Percentiles rank a stretch among this genome's conserved stretches.
Conservation (phyloP, 2,113 vertebrate genomes). For the Gymnobelideus leadbeateri region DNA sequence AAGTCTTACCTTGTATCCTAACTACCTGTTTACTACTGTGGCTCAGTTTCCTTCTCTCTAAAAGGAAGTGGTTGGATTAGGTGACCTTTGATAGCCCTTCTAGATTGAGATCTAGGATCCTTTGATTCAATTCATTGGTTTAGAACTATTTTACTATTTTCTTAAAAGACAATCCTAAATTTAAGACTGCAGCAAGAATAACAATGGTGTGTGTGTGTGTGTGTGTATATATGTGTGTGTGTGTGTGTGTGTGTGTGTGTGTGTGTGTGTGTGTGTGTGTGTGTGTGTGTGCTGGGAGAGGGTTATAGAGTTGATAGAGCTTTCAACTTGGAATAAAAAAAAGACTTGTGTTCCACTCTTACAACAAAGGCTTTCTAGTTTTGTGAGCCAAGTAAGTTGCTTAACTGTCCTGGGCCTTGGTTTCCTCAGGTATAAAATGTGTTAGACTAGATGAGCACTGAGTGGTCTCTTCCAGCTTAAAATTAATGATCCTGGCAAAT, state of each 20-base stretch:
- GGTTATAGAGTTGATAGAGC: not conserved
- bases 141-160: not conserved
- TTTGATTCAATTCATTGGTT: not conserved
- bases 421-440: not conserved
- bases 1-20: not conserved
- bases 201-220: not conserved
- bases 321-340: not conserved
- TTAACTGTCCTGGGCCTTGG: not conserved
- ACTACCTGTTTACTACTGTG: not conserved
- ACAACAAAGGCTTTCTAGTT: not conserved
- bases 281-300: too few species aligned
- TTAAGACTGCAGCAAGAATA: not conserved
- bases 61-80: not conserved
- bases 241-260: too few species aligned
- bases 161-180: not conserved
- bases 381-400: not conserved
- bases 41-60: rapidly evolving
- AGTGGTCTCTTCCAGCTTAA: not conserved
- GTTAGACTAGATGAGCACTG: not conserved
- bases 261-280: not conserved
- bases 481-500: not conserved
- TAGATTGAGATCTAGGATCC: not conserved
- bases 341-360: not conserved
- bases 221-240: not conserved
- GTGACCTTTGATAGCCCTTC: not conserved